These are phyloP conservation scores for Diorhabda carinulata DNA, from an alignment of 1,140 invertebrate species.

Conservation along the genomic window DNA sequence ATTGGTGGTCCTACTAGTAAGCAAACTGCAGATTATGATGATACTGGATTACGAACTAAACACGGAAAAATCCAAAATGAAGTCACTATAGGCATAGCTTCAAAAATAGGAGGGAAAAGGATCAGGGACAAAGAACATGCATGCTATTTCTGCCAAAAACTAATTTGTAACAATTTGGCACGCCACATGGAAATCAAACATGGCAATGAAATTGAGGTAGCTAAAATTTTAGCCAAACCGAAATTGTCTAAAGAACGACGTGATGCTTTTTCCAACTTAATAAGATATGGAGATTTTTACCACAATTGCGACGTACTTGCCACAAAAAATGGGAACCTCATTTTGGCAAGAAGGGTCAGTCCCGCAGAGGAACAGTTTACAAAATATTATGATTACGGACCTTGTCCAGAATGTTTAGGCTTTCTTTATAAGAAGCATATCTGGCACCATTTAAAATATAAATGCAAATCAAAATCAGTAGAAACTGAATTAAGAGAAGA, in stretches of 20 bases:
- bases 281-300: constrained; percentile 14
- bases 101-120: too few relatives aligned
- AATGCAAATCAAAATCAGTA: constrained; percentile 1
- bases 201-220: constrained; percentile 16
- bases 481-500: not conserved
- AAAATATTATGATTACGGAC: constrained; percentile 22
- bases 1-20: too few relatives aligned
- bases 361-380: constrained; percentile 5
- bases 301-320: constrained; percentile 18
- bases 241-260: constrained; percentile 13
- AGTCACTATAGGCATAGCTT: too few relatives aligned
- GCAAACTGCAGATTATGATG: too few relatives aligned
- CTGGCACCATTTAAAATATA: constrained; percentile 14
- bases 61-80: too few relatives aligned
- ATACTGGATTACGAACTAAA: too few relatives aligned
- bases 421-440: constrained; percentile 10
- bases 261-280: constrained; percentile 12
- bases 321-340: constrained; percentile 14
- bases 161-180: constrained; percentile 19
- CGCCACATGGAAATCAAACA: too few relatives aligned
- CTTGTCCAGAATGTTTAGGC: constrained; percentile 12
- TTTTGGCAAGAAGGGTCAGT: constrained; percentile 8
- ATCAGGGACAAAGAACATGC: constrained; percentile 15
- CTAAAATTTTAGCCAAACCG: constrained; percentile 11
- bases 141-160: constrained; percentile 21